Base-by-base conservation (phyloP, 2,113 vertebrate genomes). In the Pangasianodon hypophthalmus region DNA sequence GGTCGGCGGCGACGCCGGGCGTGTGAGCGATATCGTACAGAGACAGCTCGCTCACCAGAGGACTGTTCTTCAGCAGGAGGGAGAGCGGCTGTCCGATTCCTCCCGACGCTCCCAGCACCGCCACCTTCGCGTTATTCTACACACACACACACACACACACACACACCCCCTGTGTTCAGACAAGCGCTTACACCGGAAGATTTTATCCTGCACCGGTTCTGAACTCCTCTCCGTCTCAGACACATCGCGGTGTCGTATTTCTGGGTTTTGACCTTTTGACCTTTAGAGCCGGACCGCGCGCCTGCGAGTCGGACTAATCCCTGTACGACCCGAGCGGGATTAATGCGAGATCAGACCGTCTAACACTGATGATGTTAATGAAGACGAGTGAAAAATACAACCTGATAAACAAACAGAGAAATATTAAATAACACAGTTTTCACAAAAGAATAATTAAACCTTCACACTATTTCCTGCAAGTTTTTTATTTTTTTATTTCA, bases 81-180 rank as follows among this genome's bases (percentile, higher is more conserved):
- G 98, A 99, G 0, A 99, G 97, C 0, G 98, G 98, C 94, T 99
- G 98, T 77, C 98, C 98, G 4, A 99, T 99, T 52, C 98, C 98
- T 41, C 98, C 98, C 0, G 98, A 97, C 3, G 98, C 98, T 32
- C 98, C 98, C 0, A 99, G 96, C 89, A 99, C 98, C 0, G 98
- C 97, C 75, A 99, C 98, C 92, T 97, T 98, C 21, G 98, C 97
- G 94, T 97, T 95, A 92, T 92, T 97, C 96, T 97, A 92, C 21
- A 56, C 46, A n/a, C n/a, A n/a, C n/a, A n/a, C n/a, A n/a, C n/a
- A n/a, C 37, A 37, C 37, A 37, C 37, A 37, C 37, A 9, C 9
- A 84, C 14, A 16, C 14, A 41, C 2, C 14, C 0, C 54, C 1
- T 1, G 5, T 14, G 18, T 24, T 32, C 48, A 54, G 29, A 54